Evolutionary conservation across 2,113 vertebrate genomes (phyloP).

Genomic region (Dipodomys spectabilis): DNA sequence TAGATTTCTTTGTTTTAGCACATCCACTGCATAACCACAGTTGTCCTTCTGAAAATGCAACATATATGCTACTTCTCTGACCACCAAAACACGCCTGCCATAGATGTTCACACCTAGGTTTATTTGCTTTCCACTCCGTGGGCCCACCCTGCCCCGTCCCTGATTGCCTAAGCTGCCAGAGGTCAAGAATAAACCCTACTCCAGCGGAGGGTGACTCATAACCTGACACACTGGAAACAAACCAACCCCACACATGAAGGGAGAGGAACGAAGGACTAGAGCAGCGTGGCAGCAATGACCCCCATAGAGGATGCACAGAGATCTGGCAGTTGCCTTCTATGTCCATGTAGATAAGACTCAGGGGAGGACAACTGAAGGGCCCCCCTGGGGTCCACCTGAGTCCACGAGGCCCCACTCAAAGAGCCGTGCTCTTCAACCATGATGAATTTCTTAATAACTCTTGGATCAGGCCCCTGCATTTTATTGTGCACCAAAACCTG

Average conservation of each 20-base stretch:
- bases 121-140: background rate
- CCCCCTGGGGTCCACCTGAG: too few species aligned
- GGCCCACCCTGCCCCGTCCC: background rate
- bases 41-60: background rate
- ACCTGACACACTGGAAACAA: background rate
- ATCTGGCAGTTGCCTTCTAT: too few species aligned
- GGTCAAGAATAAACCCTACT: background rate
- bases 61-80: background rate
- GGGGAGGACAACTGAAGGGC: too few species aligned
- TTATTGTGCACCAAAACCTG: background rate
- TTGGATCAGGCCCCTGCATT: background rate
- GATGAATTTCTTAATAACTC: background rate
- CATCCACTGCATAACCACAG: background rate
- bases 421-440: too few species aligned
- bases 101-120: fast-evolving
- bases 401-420: too few species aligned
- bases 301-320: too few species aligned
- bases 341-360: too few species aligned
- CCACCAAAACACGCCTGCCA: background rate
- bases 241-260: background rate
- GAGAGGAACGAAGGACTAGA: background rate
- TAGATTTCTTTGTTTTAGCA: background rate
- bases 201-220: background rate
- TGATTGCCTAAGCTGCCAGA: background rate
- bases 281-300: too few species aligned